Base-by-base conservation (phyloP, 2,797 vertebrate species). In the Melanotaenia nigrans region DNA sequence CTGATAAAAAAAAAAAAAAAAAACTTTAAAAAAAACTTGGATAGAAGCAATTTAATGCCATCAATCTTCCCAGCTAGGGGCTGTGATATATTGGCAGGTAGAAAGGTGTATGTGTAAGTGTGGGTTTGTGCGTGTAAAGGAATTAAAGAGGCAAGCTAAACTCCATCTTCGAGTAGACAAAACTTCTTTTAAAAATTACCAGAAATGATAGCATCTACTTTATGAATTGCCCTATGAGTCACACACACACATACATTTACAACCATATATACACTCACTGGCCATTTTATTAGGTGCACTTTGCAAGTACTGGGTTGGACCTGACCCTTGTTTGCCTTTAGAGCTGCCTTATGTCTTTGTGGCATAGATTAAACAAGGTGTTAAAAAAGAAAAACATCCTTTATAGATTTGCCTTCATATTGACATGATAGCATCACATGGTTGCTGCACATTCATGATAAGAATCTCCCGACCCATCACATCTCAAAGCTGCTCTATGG, bases 21-120 rank as follows among this genome's bases (percentile, higher is more conserved):
- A 28, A 28, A 28, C 28, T 28, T 28, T 28, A 28, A 28, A 68
- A 68, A 76, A 93, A 92, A 88, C 87, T 90, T 90, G 93, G 93
- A 93, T 94, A 94, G 93, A 92, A 94, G 93, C 92, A 94, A 94
- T 95, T 94, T 94, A 93, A 95, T 94, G 88, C 91, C 92, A 95
- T 95, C 94, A 94, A 93, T 95, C 94, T 94, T 92, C 82, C 79
- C 80, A 89, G 79, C 85, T 79, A 72, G 80, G 73, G 87, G 87
- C 85, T 85, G 89, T 91, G 90, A 91, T 93, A 88, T 92, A 89
- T 89, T 88, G 89, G 86, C 86, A 90, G 85, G 84, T 87, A 71
- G 83, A 81, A 81, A 80, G 60, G 58, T 63, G 77, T 68, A 68
- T 45, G 63, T 77, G 69, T 70, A 53, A 53, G 76, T 65, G 33